Base-by-base conservation (phyloP, 2,113 vertebrate genomes). In the Protobothrops mucrosquamatus region DNA sequence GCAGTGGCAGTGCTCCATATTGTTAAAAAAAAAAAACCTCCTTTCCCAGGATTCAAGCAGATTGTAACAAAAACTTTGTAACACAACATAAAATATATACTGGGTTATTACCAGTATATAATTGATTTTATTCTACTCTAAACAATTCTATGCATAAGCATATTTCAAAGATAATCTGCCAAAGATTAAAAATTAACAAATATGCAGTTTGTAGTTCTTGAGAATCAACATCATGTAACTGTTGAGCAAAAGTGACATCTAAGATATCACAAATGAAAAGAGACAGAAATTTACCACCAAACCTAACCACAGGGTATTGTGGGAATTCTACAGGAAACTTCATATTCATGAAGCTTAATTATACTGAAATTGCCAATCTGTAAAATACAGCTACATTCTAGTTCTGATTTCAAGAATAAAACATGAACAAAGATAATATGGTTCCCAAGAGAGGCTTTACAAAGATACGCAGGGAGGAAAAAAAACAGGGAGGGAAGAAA, bases 331-430 rank as follows among this genome's bases (percentile, higher is more conserved):
- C 81, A 93, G 54, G 93, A 95, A 95, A 97, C 96, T 97, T 97
- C 97, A 97, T 98, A 98, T 98, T 97, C 96, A 97, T 98, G 97
- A 97, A 96, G 95, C 95, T 97, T 98, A 97, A 98, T 98, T 97
- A 97, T 89, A 97, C 96, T 95, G 96, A 98, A 98, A 97, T 97
- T 97, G 95, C 95, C 97, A 97, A 96, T 98, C 97, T 97, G 97
- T 98, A 97, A 97, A 98, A 91, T 95, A 92, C 48, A 89, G 93
- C 94, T 92, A 95, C 48, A 0, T 93, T 95, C 94, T 96, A 97
- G 95, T 81, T 94, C 59, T 93, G 95, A 96, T 97, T 98, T 97
- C 95, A 95, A 96, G 95, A 96, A 94, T 96, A 96, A 97, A 97
- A 94, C 89, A 93, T 4, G 96, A 97, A 97, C 96, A 96, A 97